Evolutionary conservation across 2,797 vertebrate genomes (phyloP).

Genomic region (Lerista edwardsae): DNA sequence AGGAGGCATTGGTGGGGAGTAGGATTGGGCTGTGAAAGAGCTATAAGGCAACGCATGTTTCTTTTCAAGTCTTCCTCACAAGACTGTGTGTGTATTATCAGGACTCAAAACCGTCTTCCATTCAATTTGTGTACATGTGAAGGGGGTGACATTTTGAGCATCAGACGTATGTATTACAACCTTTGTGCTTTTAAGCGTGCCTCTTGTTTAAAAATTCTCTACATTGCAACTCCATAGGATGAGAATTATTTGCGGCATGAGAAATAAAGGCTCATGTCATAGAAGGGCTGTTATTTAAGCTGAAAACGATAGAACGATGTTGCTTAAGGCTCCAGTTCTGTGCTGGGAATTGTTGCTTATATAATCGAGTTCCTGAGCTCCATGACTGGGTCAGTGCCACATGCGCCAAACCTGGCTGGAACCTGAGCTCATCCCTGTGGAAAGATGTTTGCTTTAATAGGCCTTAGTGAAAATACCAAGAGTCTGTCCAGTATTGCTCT

Average conservation of each 20-base stretch:
- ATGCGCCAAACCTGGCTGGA: background rate
- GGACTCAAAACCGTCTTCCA: too few species aligned
- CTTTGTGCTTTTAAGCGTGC: background rate
- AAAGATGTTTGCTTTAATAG: background rate
- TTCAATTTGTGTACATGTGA: too few species aligned
- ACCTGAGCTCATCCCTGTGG: background rate
- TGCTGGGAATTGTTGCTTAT: background rate
- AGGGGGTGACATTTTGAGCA: background rate
- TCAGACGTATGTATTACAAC: background rate
- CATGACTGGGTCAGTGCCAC: background rate
- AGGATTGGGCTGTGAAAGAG: too few species aligned
- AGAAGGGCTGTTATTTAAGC: background rate
- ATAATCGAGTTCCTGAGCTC: background rate
- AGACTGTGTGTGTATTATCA: too few species aligned
- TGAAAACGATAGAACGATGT: background rate
- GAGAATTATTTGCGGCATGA: background rate
- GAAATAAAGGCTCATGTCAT: background rate
- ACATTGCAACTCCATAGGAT: background rate
- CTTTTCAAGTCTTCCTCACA: too few species aligned
- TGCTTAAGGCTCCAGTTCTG: background rate
- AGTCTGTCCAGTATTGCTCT: background rate
- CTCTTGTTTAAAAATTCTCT: background rate
- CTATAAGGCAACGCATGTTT: too few species aligned
- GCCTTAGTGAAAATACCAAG: background rate
- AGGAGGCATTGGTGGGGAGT: too few species aligned